A percentile compares a stretch with the other conserved stretches of the same genome.
phyloP scores from a whole-genome alignment of 2,113 vertebrate species.

The Atrichornis clamosus region DNA sequence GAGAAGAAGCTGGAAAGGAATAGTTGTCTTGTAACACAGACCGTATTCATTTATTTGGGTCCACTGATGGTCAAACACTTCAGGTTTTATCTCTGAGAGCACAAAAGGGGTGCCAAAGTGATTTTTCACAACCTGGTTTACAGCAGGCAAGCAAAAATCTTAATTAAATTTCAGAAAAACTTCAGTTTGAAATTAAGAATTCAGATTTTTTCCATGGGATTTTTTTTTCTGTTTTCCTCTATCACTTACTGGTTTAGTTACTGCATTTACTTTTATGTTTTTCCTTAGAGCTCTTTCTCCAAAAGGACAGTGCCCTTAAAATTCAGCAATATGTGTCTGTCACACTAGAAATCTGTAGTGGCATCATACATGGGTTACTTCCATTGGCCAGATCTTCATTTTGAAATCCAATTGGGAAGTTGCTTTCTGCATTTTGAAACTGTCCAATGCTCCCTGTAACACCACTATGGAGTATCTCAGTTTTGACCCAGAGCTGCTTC shows the following conservation, averaged over 20 bases:
- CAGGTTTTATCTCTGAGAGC: neutral
- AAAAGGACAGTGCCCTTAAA: neutral
- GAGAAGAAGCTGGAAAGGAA: neutral
- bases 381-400: neutral
- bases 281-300: neutral
- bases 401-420: neutral
- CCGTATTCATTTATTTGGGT: neutral
- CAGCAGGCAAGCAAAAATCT: neutral
- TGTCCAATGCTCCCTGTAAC: neutral
- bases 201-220: neutral
- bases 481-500: neutral
- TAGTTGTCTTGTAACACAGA: neutral
- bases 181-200: neutral
- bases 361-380: neutral
- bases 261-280: neutral
- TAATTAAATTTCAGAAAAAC: neutral
- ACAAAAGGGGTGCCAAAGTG: neutral
- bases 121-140: neutral
- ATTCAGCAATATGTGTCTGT: neutral
- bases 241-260: neutral
- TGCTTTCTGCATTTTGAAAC: neutral
- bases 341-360: neutral
- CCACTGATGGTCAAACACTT: neutral
- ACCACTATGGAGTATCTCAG: neutral
- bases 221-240: neutral